These are phyloP conservation scores for Protula sp. DNA, from an alignment of 2,888 invertebrate species.

Conservation along the genomic window DNA sequence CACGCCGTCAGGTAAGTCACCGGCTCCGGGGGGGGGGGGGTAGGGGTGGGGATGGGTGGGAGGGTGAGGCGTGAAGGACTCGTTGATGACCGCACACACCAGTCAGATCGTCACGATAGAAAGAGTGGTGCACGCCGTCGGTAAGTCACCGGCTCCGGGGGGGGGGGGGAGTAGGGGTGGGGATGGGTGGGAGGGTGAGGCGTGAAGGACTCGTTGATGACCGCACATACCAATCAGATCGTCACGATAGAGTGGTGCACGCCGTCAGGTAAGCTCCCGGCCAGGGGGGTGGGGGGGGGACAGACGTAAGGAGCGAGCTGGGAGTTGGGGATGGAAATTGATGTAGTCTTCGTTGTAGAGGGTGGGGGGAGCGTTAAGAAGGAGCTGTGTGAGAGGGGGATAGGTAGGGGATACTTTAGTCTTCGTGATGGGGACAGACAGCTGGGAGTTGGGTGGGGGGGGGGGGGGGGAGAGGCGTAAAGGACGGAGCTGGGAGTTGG, in stretches of 20 bases:
- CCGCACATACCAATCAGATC: slow-evolving; percentile 85
- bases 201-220: slow-evolving; percentile 89
- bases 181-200: background rate
- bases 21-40: slow-evolving; percentile 44
- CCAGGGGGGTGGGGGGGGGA: slow-evolving; percentile 45
- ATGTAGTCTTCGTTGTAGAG: no score
- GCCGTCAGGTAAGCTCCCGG: slow-evolving; percentile 63
- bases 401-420: no score
- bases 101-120: slow-evolving; percentile 86
- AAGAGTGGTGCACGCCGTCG: slow-evolving; percentile 77
- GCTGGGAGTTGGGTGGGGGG: no score
- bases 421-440: no score
- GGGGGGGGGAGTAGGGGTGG: background rate
- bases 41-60: background rate
- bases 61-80: slow-evolving; percentile 67
- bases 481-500: no score
- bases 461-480: no score
- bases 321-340: no score
- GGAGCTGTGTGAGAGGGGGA: no score
- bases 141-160: slow-evolving; percentile 52
- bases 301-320: background rate
- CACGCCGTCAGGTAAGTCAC: slow-evolving; percentile 67
- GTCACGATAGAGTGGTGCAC: slow-evolving; percentile 77
- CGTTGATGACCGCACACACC: slow-evolving; percentile 87
- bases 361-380: no score